Evolutionary conservation across 2,797 vertebrate species (phyloP), one percentile per base, ranked within the genome.

Genomic region (Picus viridis): DNA sequence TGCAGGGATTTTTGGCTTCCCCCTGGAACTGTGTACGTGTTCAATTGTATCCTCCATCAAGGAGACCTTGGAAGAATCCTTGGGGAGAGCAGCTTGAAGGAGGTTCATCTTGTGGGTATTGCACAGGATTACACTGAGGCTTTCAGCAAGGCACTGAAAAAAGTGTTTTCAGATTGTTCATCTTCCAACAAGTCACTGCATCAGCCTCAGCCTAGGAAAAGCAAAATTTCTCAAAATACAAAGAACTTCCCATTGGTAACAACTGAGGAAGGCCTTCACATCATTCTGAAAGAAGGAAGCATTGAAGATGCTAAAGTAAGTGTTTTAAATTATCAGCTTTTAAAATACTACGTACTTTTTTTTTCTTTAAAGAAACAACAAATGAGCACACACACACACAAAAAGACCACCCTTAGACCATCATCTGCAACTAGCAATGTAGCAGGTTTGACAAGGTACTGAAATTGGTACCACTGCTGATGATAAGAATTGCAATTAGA

Each of bases 221-320:
- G 4, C 4, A 39, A 2, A 24, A 36, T 58, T 79, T 39, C 16
- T 9, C 56, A 59, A 41, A 19, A 2, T 14, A 30, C 10, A 7
- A 8, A 34, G 23, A 36, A 24, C 12, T 45, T 85, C 41, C 61
- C 83, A 11, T 16, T 27, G 26, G 8, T 96, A 58, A 93, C 57
- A 54, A 98, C 98, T 5, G 74, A 91, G 27, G 98, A 98, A 70
- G 98, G 98, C 26, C 91, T 99, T 68, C 92, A 69, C 90, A 95
- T 99, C 12, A 2, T 88, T 34, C 79, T 99, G 64, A 56, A 84
- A 77, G 91, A 65, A 90, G 98, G 97, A 82, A 96, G 96, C 56
- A 98, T 99, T 70, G 97, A 99, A 96, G 96, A 98, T 88, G 97
- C 98, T 68, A 68, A 10, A 39, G 99, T 99, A 97, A 98, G 98